Evolutionary conservation across 1,140 invertebrate species (phyloP), one percentile per base, ranked within the genome.

Genomic region (Scylla paramamosain): DNA sequence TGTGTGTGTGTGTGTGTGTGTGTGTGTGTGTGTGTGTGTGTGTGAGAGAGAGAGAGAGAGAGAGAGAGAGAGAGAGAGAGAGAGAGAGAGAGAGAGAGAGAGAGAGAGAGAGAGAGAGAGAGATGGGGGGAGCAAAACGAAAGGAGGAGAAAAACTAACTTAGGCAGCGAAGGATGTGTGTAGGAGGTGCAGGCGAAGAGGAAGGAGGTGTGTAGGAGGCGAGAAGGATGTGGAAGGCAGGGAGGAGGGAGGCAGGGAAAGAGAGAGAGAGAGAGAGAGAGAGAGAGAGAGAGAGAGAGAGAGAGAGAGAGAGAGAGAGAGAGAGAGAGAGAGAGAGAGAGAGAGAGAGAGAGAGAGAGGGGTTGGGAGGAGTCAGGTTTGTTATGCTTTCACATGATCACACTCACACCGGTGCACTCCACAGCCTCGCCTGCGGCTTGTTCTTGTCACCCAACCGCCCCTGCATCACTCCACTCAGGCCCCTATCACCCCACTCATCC

Each of bases 341-440:
- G 88, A 90, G 88, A 90, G 88, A 90, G 88, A 90, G 88, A 90
- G 88, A 90, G 88, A 90, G 88, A 90, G 88, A 45, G 8, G 31
- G 84, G 8, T 25, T 28, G 84, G 31, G 84, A 87, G 84, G 16
- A 32, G 32, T 20, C 16, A 88, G 32, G 86, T 39, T 39, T 39
- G n/a, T 39, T 39, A 39, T 39, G 39, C 39, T 39, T 39, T 39
- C 39, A 39, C 39, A 39, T 39, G 1, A 39, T 39, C 39, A 39
- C 39, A 39, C 39, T 39, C 39, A 1, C 39, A 39, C 39, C 39
- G 39, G 39, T 39, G 39, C 39, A 39, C 6, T 39, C 39, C 39
- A 39, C 6, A 6, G 6, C 6, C 39, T 39, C 39, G 1, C 39
- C 39, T 2, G 39, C 1, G 39, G 1, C 39, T 6, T 39, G 39